Conservation (phyloP, 2,888 invertebrate genomes). For the Pilophorus perplexus region DNA sequence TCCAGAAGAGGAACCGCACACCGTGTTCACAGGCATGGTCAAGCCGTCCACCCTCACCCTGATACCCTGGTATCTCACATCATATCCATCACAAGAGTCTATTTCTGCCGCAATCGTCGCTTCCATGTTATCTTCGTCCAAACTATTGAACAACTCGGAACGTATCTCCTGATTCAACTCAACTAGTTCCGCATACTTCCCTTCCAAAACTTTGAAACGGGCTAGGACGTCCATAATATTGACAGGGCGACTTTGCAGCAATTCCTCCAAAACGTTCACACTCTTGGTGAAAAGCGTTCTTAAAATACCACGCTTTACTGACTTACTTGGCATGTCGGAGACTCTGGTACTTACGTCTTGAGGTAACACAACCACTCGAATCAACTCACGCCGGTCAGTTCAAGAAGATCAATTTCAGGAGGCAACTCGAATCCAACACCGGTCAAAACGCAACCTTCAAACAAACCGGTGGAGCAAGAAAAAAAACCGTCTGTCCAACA, state of each 20-base stretch:
- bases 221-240: neutral
- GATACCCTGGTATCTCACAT: neutral
- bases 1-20: neutral
- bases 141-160: neutral
- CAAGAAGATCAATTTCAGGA: no score
- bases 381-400: no score
- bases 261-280: neutral
- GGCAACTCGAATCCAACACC: no score
- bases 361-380: no score
- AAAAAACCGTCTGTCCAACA: no score
- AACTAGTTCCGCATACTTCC: neutral
- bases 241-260: neutral
- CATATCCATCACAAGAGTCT: neutral
- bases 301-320: neutral
- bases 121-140: neutral
- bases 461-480: no score
- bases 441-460: no score
- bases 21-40: neutral
- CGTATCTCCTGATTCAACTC: neutral
- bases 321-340: no score
- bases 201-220: neutral
- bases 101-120: neutral
- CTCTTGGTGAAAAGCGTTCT: neutral
- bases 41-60: neutral
- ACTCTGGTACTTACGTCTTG: no score